A percentile compares a stretch with the other conserved stretches of the same genome.
Evolutionary conservation across 2,797 vertebrate genomes (phyloP).

Genomic region (Sphenodon punctatus): DNA sequence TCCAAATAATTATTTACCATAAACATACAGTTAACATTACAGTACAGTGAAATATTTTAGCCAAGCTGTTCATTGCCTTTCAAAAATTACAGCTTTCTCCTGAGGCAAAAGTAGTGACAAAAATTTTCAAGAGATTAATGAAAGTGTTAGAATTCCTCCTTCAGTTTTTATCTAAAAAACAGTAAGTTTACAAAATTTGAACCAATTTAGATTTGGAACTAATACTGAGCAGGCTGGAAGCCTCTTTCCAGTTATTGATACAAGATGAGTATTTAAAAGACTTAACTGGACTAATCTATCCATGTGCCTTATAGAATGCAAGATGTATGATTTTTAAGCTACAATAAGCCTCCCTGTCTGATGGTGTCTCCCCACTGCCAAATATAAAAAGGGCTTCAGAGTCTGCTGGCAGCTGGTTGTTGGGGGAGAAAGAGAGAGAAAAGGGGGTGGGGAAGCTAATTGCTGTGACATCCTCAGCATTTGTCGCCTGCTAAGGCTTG

Average conservation of each 20-base stretch:
- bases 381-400: no score
- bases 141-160: neutral
- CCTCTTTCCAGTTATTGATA: neutral
- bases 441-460: no score
- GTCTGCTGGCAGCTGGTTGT: no score
- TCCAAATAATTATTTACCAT: no score
- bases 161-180: rapidly evolving
- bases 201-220: neutral
- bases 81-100: neutral
- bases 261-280: neutral
- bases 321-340: no score
- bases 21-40: constrained; percentile 11
- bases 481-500: no score
- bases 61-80: neutral
- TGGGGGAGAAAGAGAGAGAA: no score
- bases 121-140: neutral
- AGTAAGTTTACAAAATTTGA: neutral
- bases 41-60: constrained; percentile 13
- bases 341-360: no score
- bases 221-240: neutral
- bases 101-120: constrained; percentile 13
- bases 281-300: neutral
- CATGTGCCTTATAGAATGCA: neutral
- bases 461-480: no score
- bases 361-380: no score